These are phyloP conservation scores for Tamias sibiricus DNA, from an alignment of 2,113 vertebrate genomes.

Conservation along the genomic window DNA sequence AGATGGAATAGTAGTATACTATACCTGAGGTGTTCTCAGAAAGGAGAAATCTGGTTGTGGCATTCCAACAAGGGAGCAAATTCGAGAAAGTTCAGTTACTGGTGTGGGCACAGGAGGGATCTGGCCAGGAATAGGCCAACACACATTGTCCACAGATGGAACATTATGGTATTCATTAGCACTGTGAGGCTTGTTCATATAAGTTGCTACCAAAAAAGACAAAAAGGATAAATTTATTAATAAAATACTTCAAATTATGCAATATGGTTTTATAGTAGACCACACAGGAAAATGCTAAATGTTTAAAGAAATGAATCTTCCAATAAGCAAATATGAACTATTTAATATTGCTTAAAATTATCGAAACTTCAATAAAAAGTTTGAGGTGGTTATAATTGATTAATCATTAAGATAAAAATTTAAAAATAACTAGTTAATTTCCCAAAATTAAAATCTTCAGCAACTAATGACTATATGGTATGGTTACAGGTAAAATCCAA, in stretches of 20 bases:
- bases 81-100: conserved; percentile 91
- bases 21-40: conserved; percentile 94
- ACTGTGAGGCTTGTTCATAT: conserved; percentile 88
- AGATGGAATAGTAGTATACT: not conserved
- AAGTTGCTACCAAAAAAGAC: conserved; percentile 87
- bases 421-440: not conserved
- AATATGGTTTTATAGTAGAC: not conserved
- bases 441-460: not conserved
- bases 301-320: not conserved
- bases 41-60: conserved; percentile 94
- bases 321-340: not conserved
- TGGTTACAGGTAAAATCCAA: conserved; percentile 12
- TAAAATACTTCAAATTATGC: not conserved
- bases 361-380: not conserved
- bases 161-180: conserved; percentile 78
- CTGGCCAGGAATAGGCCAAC: conserved; percentile 77
- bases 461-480: not conserved
- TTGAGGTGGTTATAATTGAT: conserved; percentile 38
- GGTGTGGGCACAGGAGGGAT: conserved; percentile 86
- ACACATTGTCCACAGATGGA: conserved; percentile 79
- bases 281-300: conserved; percentile 7
- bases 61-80: conserved; percentile 94
- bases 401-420: conserved; percentile 19
- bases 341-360: conserved; percentile 23
- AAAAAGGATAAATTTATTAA: not conserved